Evolutionary conservation across 2,888 invertebrate species (phyloP).

Genomic region (Dynastes tityus): DNA sequence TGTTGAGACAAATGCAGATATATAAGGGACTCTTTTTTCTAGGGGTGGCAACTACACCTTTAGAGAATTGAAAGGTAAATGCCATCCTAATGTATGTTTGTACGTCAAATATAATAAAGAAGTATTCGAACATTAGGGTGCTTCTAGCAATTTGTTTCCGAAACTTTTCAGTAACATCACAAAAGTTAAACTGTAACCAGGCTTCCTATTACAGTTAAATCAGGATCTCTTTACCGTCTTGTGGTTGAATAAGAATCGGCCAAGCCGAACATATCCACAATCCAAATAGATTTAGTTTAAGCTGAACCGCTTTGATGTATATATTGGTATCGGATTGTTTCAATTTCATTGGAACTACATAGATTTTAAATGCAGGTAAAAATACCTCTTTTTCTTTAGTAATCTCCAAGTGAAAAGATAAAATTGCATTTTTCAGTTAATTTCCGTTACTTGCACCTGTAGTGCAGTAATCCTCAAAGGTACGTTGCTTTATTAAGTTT

Average conservation of each 20-base stretch:
- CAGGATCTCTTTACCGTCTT: constrained; percentile 1
- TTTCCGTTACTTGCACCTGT: background rate
- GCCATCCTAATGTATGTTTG: too few relatives aligned
- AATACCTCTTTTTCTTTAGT: background rate
- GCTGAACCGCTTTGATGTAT: background rate
- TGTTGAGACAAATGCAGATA: too few relatives aligned
- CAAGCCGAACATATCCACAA: background rate
- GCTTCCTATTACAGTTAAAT: background rate
- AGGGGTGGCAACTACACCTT: too few relatives aligned
- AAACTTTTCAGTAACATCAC: background rate
- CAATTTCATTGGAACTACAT: background rate
- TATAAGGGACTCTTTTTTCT: too few relatives aligned
- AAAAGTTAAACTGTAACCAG: background rate
- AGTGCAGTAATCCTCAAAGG: background rate
- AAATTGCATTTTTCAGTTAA: background rate
- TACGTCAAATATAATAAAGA: too few relatives aligned
- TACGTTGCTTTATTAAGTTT: background rate
- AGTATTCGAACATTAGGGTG: too few relatives aligned
- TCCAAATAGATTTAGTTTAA: constrained; percentile 6
- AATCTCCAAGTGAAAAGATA: background rate
- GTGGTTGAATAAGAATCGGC: background rate
- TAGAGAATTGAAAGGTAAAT: too few relatives aligned
- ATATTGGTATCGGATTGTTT: background rate
- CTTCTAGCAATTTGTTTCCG: too few relatives aligned
- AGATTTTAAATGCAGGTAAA: background rate